These are phyloP conservation scores for Drosophila persimilis DNA, from an alignment of 1,140 invertebrate genomes.

Conservation along the genomic window DNA sequence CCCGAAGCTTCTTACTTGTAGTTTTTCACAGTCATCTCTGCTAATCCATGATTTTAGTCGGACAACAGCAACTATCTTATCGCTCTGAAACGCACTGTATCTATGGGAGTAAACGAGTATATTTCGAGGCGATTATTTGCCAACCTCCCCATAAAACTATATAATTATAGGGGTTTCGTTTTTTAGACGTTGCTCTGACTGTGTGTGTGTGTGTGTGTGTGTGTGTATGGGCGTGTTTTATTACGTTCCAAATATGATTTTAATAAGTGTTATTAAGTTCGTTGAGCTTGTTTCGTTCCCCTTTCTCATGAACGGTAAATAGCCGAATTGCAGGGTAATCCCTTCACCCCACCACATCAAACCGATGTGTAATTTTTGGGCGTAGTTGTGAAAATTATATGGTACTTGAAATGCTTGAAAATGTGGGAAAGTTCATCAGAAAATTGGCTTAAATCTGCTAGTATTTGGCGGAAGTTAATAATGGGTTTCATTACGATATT, in stretches of 20 bases:
- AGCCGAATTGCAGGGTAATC: conserved; percentile 41
- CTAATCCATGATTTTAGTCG: no score
- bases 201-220: no score
- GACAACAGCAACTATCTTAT: no score
- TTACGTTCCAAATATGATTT: conserved; percentile 64
- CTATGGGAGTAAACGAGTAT: neutral
- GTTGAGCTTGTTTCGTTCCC: conserved; percentile 19
- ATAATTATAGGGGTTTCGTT: conserved; percentile 26
- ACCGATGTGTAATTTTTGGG: conserved; percentile 33
- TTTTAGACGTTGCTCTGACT: conserved; percentile 7
- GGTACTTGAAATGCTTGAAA: conserved; percentile 18
- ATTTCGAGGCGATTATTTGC: conserved; percentile 20
- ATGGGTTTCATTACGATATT: neutral
- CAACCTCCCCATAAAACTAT: conserved; percentile 24
- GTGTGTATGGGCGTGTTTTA: conserved; percentile 41
- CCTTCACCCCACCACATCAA: neutral
- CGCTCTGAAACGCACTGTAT: neutral
- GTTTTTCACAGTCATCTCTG: no score
- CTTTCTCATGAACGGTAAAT: conserved; percentile 33
- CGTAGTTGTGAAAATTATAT: conserved; percentile 48
- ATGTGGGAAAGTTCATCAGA: conserved; percentile 11
- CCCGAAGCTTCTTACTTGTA: no score
- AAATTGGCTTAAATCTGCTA: neutral
- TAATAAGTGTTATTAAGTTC: conserved; percentile 63
- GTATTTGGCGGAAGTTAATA: conserved; percentile 11